phyloP scores from a whole-genome alignment of 2,888 invertebrate species.

The Nasonia oneida region DNA sequence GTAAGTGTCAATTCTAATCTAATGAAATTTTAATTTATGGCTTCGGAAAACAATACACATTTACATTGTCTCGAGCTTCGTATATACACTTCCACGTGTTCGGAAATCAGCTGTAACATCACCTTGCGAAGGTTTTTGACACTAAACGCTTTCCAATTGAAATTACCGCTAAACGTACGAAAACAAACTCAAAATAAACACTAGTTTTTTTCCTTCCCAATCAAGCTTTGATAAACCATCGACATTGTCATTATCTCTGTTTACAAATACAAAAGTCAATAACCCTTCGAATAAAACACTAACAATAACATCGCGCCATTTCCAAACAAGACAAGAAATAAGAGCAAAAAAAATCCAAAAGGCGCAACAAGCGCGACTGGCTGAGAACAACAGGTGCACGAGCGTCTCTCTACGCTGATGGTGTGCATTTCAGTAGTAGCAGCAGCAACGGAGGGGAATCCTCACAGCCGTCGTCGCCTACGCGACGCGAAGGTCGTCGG shows the following conservation, averaged over 20 bases:
- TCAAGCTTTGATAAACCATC: too few species aligned
- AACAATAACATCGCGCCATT: too few species aligned
- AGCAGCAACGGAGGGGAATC: constrained; percentile 20
- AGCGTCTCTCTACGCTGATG: background rate
- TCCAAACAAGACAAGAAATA: background rate
- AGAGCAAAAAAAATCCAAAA: background rate
- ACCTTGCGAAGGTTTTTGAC: background rate
- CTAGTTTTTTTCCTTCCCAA: too few species aligned
- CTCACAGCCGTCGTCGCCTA: constrained; percentile 27
- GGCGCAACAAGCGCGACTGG: background rate
- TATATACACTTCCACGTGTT: background rate
- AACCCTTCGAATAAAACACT: background rate
- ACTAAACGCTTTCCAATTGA: background rate
- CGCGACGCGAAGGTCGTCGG: constrained; percentile 53
- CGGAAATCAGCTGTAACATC: background rate
- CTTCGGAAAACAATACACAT: background rate
- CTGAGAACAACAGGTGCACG: constrained; percentile 46
- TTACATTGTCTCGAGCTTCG: background rate
- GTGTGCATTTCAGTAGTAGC: constrained; percentile 33
- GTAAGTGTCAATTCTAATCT: constrained; percentile 10
- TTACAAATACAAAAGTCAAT: background rate
- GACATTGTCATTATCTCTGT: too few species aligned
- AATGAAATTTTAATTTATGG: constrained; percentile 1
- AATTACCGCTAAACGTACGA: background rate
- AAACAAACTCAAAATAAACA: too few species aligned